Conservation (phyloP, 1,140 invertebrate genomes). For the Drosophila triauraria region DNA sequence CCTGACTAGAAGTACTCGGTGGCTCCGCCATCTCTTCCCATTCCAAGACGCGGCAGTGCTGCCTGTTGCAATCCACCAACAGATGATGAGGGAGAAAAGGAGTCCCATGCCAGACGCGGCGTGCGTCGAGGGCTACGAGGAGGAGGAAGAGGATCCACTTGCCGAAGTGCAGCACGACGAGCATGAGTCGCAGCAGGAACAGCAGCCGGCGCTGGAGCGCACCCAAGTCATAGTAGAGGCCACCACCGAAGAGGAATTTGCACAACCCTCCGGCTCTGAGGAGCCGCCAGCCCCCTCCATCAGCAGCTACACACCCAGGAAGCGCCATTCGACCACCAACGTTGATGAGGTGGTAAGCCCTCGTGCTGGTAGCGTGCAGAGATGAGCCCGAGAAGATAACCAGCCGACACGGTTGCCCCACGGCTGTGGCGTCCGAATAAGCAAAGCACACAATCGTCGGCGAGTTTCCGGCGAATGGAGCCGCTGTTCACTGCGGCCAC, state of each 20-base stretch:
- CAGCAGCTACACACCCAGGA: conserved; percentile 13
- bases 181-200: not conserved
- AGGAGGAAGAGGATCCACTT: not conserved
- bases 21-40: not conserved
- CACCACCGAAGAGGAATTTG: not conserved
- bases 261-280: not conserved
- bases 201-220: not conserved
- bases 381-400: conserved; percentile 38
- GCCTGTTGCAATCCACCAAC: conserved; percentile 15
- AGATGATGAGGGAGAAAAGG: conserved; percentile 53
- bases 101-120: not conserved
- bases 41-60: not conserved
- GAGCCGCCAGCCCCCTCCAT: not conserved
- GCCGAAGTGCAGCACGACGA: not conserved
- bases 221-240: too few relatives aligned
- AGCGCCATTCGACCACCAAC: conserved; percentile 1
- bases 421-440: conserved; percentile 32
- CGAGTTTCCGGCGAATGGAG: conserved; percentile 21
- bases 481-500: conserved; percentile 32
- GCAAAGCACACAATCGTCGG: conserved; percentile 50
- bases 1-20: conserved; percentile 4
- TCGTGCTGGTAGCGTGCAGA: conserved; percentile 34
- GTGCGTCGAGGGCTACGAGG: conserved; percentile 26
- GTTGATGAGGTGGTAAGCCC: conserved; percentile 14
- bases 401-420: conserved; percentile 19